phyloP scores from a whole-genome alignment of 2,113 vertebrate genomes.

The Chelonoidis abingdonii region DNA sequence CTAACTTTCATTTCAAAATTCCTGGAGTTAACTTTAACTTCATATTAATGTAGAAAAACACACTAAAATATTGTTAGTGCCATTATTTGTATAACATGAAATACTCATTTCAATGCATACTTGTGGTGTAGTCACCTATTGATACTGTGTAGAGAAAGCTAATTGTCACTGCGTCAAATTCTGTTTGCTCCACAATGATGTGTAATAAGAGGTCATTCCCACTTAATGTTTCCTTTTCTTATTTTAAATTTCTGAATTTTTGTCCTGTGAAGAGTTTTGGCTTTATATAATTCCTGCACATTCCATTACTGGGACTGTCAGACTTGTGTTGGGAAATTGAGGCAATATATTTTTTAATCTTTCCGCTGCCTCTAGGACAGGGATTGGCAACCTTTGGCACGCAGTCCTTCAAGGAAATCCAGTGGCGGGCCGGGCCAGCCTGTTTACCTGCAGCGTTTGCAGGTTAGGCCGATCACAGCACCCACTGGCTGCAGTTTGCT shows the following conservation, averaged over 20 bases:
- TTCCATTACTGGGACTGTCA: neutral
- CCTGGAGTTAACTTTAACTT: neutral
- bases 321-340: neutral
- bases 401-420: too few species aligned
- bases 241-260: constrained; percentile 4
- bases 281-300: neutral
- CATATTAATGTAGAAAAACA: neutral
- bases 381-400: too few species aligned
- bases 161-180: neutral
- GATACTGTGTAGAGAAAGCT: neutral
- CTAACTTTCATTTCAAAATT: neutral
- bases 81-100: neutral
- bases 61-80: neutral
- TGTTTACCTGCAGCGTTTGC: too few species aligned
- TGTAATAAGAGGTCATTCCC: neutral
- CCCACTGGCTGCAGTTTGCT: too few species aligned
- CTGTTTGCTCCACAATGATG: neutral
- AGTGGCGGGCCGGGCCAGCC: too few species aligned
- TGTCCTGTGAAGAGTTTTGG: neutral
- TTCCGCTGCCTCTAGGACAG: neutral
- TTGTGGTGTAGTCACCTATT: neutral
- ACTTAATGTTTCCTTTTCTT: neutral
- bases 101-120: neutral
- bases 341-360: neutral
- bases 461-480: too few species aligned